Percentiles rank a stretch among this genome's conserved stretches.
phyloP scores from a whole-genome alignment of 2,888 invertebrate species.

The Erynnis tages region DNA sequence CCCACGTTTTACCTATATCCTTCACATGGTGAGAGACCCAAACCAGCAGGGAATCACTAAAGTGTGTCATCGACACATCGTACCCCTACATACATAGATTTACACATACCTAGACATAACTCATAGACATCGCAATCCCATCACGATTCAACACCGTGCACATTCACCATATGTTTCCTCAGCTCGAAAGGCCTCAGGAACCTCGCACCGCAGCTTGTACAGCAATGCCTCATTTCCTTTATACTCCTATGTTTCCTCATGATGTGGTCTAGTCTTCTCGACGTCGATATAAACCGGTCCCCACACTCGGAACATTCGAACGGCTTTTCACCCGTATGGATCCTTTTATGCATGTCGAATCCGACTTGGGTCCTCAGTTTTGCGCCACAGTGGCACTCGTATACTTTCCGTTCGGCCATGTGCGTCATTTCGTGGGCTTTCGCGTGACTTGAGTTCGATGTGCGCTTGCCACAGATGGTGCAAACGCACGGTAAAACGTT shows the following conservation, averaged over 20 bases:
- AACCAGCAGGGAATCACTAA: no score
- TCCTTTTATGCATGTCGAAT: constrained; percentile 56
- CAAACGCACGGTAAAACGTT: constrained; percentile 60
- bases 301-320: constrained; percentile 61
- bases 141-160: constrained; percentile 1
- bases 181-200: constrained; percentile 67
- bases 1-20: no score
- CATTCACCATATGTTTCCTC: constrained; percentile 54
- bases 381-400: constrained; percentile 59
- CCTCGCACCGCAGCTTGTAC: constrained; percentile 55
- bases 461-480: constrained; percentile 59
- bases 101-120: no score
- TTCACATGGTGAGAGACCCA: no score
- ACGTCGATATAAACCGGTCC: constrained; percentile 63
- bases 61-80: no score
- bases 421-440: constrained; percentile 57
- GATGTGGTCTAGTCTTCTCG: constrained; percentile 61
- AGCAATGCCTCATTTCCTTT: constrained; percentile 55
- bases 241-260: constrained; percentile 58
- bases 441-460: constrained; percentile 59
- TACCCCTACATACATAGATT: no score
- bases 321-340: constrained; percentile 62
- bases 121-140: neutral
- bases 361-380: constrained; percentile 57
- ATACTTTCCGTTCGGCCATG: constrained; percentile 45